phyloP scores from a whole-genome alignment of 2,113 vertebrate genomes.

The Nothoprocta pentlandii region DNA sequence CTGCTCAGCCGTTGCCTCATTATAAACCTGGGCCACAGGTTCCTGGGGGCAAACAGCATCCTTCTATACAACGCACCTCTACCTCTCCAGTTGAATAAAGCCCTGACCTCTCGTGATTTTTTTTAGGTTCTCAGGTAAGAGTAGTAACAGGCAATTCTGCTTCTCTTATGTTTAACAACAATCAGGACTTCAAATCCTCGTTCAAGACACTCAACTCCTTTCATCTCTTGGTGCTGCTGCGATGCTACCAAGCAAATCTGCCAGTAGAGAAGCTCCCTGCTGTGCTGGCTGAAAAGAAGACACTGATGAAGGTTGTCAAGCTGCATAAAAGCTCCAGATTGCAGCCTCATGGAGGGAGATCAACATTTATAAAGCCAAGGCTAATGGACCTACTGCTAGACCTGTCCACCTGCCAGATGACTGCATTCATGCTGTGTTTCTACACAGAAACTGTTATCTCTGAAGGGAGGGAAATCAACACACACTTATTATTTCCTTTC shows the following conservation, averaged over 20 bases:
- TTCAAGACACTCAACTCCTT: not conserved
- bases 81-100: fast-evolving
- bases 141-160: not conserved
- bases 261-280: not conserved
- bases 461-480: not conserved
- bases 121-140: not conserved
- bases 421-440: fast-evolving
- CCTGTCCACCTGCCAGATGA: not conserved
- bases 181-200: not conserved
- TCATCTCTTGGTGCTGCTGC: fast-evolving
- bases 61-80: fast-evolving
- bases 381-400: fast-evolving
- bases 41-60: not conserved
- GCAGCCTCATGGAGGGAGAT: not conserved
- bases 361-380: not conserved
- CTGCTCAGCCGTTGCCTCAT: fast-evolving
- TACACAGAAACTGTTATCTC: fast-evolving
- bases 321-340: fast-evolving
- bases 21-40: fast-evolving
- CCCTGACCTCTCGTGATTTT: not conserved
- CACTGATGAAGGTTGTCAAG: not conserved
- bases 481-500: not conserved
- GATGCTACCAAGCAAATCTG: not conserved
- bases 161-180: fast-evolving
- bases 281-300: not conserved